Conservation (phyloP, 2,888 invertebrate species). For the Eumerus sabulonum region DNA sequence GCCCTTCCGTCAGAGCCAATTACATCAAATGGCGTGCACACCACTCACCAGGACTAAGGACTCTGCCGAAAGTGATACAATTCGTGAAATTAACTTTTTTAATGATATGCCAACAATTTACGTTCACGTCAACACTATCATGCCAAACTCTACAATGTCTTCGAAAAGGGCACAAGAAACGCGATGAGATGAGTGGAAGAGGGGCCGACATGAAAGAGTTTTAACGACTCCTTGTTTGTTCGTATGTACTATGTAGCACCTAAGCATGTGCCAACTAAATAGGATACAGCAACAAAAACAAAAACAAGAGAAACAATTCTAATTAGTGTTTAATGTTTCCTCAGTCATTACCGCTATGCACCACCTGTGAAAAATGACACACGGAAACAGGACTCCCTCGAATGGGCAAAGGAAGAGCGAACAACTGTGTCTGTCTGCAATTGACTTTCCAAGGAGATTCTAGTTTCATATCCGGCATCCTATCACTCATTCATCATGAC, state of each 20-base stretch:
- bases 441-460: slow-evolving; percentile 60
- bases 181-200: background rate
- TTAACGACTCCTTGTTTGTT: slow-evolving; percentile 27
- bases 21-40: slow-evolving; percentile 1
- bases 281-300: no score
- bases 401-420: background rate
- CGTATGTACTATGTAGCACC: background rate
- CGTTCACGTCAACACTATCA: background rate
- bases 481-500: slow-evolving; percentile 7
- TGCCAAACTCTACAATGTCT: background rate
- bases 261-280: no score
- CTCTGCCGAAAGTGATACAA: background rate
- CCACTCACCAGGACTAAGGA: background rate
- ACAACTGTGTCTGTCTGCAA: slow-evolving; percentile 44
- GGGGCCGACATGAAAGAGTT: slow-evolving; percentile 15
- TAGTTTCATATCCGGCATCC: slow-evolving; percentile 48
- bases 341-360: slow-evolving; percentile 37
- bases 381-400: background rate
- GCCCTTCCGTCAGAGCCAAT: slow-evolving; percentile 16
- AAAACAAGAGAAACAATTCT: slow-evolving; percentile 54
- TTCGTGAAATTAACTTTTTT: slow-evolving; percentile 45
- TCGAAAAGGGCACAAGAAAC: background rate
- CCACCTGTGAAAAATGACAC: slow-evolving; percentile 35
- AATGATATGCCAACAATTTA: slow-evolving; percentile 61
- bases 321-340: slow-evolving; percentile 58